Percentiles rank a stretch among this genome's conserved stretches.
These are phyloP conservation scores for Forbesichthys agassizii DNA, from an alignment of 2,113 vertebrate species.

Conservation along the genomic window DNA sequence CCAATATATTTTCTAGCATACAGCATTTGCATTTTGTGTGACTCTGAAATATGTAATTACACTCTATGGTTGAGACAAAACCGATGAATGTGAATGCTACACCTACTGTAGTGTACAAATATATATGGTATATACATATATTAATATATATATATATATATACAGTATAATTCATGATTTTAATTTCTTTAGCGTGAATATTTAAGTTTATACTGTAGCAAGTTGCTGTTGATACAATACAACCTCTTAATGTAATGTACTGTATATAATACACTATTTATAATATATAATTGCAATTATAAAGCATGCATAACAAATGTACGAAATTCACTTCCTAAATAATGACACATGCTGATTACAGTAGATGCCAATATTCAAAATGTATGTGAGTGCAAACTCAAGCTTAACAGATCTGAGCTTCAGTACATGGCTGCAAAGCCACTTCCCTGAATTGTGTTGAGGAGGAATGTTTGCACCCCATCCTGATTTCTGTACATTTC, in stretches of 20 bases:
- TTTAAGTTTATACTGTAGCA: too few relatives aligned
- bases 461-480: background rate
- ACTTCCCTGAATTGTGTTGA: background rate
- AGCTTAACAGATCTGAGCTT: background rate
- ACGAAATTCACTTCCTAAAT: too few relatives aligned
- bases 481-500: background rate
- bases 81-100: too few relatives aligned
- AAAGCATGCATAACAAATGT: too few relatives aligned
- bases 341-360: background rate
- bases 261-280: background rate
- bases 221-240: too few relatives aligned
- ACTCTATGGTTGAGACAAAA: slow-evolving; percentile 22
- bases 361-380: background rate
- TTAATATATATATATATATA: too few relatives aligned
- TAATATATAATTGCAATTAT: background rate
- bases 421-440: background rate
- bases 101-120: too few relatives aligned
- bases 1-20: slow-evolving; percentile 27
- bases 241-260: background rate
- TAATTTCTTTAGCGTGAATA: too few relatives aligned
- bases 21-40: slow-evolving; percentile 41
- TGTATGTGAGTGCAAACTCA: background rate
- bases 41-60: slow-evolving; percentile 44
- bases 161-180: too few relatives aligned
- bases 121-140: too few relatives aligned